Evolutionary conservation across 2,888 invertebrate genomes (phyloP).

Genomic region (Chouioia cunea): DNA sequence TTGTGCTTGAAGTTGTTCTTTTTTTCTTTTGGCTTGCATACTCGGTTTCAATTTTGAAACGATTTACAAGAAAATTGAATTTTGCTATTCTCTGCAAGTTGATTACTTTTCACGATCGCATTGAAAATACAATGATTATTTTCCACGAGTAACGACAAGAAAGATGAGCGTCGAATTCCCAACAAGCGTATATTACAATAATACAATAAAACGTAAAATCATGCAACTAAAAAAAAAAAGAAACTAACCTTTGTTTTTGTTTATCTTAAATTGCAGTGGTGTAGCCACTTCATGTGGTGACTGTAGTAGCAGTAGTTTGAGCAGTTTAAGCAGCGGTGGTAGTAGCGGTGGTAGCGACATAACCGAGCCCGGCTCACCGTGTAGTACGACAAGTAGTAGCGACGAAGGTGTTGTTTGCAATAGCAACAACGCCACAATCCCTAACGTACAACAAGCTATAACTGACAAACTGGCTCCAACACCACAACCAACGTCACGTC

Average conservation of each 20-base stretch:
- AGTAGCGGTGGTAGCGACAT: constrained; percentile 79
- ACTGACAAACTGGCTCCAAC: constrained; percentile 61
- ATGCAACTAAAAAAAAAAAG: no score
- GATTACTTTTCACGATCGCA: no score
- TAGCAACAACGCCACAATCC: constrained; percentile 82
- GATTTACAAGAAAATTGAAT: background rate
- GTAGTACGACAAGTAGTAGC: constrained; percentile 77
- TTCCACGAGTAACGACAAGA: no score
- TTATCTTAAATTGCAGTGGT: constrained; percentile 74
- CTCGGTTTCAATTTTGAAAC: background rate
- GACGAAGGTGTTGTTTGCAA: constrained; percentile 70
- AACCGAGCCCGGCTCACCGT: constrained; percentile 88
- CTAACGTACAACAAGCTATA: constrained; percentile 83
- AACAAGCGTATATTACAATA: no score
- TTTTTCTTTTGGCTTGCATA: background rate
- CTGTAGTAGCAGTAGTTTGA: constrained; percentile 74
- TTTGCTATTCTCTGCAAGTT: background rate
- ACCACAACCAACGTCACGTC: constrained; percentile 61
- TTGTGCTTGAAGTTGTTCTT: background rate
- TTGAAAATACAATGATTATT: no score
- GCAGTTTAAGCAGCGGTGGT: constrained; percentile 69
- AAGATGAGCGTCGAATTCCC: no score
- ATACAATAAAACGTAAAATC: no score
- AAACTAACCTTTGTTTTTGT: no score
- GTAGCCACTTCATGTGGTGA: constrained; percentile 82